phyloP scores from a whole-genome alignment of 1,140 invertebrate genomes.

The Samia ricini region DNA sequence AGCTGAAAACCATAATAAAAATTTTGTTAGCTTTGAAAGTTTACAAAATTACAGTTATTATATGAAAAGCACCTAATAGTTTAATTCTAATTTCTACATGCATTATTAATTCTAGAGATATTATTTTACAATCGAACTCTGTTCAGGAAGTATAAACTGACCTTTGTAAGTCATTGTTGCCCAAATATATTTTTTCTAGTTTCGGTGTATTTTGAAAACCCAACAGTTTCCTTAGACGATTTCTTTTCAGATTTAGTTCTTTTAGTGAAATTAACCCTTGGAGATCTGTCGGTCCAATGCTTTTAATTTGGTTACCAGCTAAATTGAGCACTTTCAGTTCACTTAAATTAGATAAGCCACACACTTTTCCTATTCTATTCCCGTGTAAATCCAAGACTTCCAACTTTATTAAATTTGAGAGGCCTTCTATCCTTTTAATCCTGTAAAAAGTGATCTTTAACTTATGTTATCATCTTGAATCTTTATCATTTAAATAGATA shows the following conservation, averaged over 20 bases:
- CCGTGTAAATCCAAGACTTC: conserved; percentile 96
- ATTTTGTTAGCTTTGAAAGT: neutral
- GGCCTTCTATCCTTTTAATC: conserved; percentile 86
- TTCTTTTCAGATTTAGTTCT: conserved; percentile 92
- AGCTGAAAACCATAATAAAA: conserved; percentile 74
- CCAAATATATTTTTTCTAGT: conserved; percentile 89
- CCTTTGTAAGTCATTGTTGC: conserved; percentile 91
- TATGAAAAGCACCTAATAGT: neutral
- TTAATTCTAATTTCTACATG: neutral
- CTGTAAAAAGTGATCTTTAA: conserved; percentile 56
- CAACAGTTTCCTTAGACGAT: conserved; percentile 87
- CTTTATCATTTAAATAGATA: conserved; percentile 5
- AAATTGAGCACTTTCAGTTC: conserved; percentile 94
- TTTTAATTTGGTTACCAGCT: conserved; percentile 91
- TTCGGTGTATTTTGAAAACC: conserved; percentile 90
- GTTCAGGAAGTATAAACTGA: conserved; percentile 34
- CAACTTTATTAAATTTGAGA: conserved; percentile 84
- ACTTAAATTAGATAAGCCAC: conserved; percentile 78
- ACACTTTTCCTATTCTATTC: conserved; percentile 85
- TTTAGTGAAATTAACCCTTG: conserved; percentile 86
- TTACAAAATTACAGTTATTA: neutral
- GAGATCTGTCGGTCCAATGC: conserved; percentile 85
- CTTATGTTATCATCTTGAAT: neutral
- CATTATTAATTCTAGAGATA: neutral
- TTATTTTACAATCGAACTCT: too few species aligned